Evolutionary conservation across 37 sponge, comb jelly and placozoan species (phyloP), one percentile per base, ranked within the genome.

Genomic region (Ephydatia muelleri): DNA sequence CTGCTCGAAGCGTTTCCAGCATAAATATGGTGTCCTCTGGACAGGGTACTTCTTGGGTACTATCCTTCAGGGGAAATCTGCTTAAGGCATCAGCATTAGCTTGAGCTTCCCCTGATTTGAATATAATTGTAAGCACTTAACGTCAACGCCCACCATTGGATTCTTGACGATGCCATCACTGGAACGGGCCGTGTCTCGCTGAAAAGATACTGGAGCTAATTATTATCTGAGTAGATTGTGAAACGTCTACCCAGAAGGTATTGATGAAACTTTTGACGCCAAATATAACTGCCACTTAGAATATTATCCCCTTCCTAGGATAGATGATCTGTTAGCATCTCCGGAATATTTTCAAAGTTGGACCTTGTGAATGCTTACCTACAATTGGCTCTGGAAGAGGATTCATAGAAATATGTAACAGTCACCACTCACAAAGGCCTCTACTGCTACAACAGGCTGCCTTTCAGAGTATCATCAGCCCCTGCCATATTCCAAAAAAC

Each of bases 31-130:
- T 35, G 31, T 85, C 78, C 69, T 72, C 86, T 33, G 86, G 86
- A 25, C 68, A 5, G 22, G 72, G 72, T 21, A 71, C 49, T 72
- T 30, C 73, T 29, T 29, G 36, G 32, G 77, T 33, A 23, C 49
- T 13, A 33, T 85, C 70, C 2, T 78, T 23, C 23, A 78, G 31
- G 9, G 86, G 71, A 37, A 76, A 67, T 8, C 84, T 35, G 23
- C 76, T 84, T 38, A 84, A 28, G 38, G 67, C 84, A 84, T 84
- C 86, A 0, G 79, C 86, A 70, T 78, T 85, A 71, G 65, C 78
- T 8, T 27, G 33, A 26, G 67, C 65, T 31, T 21, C 71, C 4
- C 79, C 79, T 16, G 79, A 48, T 35, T 48, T 77, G 86, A 78
- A 78, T 19, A 21, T 4, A n/a, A 85, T 76, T 38, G 77, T 76